phyloP scores from a whole-genome alignment of 2,888 invertebrate species.

The Drosophila quinaria region DNA sequence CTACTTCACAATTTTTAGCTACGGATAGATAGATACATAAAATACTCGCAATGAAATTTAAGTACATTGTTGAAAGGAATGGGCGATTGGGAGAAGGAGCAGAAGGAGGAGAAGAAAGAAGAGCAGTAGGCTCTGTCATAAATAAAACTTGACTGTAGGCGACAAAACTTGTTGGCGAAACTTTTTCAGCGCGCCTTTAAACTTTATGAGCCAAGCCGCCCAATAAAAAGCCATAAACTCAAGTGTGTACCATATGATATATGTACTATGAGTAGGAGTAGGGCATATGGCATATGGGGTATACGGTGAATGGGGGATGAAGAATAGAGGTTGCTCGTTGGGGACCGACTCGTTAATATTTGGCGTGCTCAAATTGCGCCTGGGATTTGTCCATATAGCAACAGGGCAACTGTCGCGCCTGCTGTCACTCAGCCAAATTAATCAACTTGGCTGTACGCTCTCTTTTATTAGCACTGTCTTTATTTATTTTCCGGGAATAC shows the following conservation, averaged over 20 bases:
- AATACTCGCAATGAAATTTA: constrained; percentile 45
- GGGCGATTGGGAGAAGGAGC: neutral
- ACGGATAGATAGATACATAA: constrained; percentile 10
- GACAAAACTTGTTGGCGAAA: constrained; percentile 47
- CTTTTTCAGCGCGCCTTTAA: constrained; percentile 49
- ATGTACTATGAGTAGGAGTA: constrained; percentile 7
- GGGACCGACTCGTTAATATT: constrained; percentile 54
- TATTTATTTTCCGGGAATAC: constrained; percentile 2
- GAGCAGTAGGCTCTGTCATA: constrained; percentile 17
- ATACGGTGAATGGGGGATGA: too few relatives aligned
- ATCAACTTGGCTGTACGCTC: constrained; percentile 54
- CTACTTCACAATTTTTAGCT: constrained; percentile 14
- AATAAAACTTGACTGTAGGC: constrained; percentile 46
- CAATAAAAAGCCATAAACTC: constrained; percentile 61
- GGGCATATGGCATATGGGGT: neutral
- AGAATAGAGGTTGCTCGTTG: neutral
- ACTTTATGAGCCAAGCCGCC: constrained; percentile 55
- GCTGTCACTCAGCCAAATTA: constrained; percentile 69
- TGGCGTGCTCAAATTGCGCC: constrained; percentile 56
- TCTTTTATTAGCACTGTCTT: constrained; percentile 31
- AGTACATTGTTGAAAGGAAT: constrained; percentile 23
- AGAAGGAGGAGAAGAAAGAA: neutral
- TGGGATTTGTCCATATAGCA: constrained; percentile 46
- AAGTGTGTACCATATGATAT: constrained; percentile 54
- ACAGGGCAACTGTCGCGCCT: constrained; percentile 44